Evolutionary conservation across 2,113 vertebrate species (phyloP).

Genomic region (Recurvirostra avosetta): DNA sequence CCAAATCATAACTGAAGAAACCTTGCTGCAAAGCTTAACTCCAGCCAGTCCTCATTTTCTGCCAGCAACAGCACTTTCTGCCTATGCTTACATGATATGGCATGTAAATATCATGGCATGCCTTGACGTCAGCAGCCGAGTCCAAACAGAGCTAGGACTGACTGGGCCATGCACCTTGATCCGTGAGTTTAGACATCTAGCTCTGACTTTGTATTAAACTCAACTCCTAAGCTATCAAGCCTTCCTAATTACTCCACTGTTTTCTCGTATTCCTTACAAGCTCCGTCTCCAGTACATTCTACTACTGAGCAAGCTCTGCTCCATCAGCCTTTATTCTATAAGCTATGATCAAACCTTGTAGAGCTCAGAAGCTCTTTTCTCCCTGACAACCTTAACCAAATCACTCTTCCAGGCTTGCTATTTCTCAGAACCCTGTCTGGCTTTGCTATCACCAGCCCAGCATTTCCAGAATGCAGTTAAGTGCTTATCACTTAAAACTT

Average conservation of each 20-base stretch:
- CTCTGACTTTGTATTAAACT: neutral
- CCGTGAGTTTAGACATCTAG: neutral
- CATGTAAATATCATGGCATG: neutral
- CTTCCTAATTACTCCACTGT: neutral
- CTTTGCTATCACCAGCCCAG: neutral
- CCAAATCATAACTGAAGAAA: neutral
- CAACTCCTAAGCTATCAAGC: neutral
- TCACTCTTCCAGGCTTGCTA: neutral
- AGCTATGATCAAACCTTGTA: neutral
- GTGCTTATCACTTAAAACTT: slow-evolving; percentile 48
- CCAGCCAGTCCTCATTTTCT: neutral
- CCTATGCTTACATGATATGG: neutral
- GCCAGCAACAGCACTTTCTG: neutral
- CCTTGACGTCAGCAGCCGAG: neutral
- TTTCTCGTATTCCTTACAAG: neutral
- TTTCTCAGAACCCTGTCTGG: neutral
- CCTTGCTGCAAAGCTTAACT: neutral
- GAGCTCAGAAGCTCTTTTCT: neutral
- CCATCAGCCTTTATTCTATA: neutral
- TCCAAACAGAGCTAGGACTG: neutral
- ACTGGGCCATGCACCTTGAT: too few species aligned
- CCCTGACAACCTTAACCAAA: neutral
- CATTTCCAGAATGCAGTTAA: slow-evolving; percentile 4
- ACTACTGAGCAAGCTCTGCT: neutral
- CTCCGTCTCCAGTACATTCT: neutral